These are phyloP conservation scores for Cyclargus thomasi DNA, from an alignment of 1,140 invertebrate genomes.

Conservation along the genomic window DNA sequence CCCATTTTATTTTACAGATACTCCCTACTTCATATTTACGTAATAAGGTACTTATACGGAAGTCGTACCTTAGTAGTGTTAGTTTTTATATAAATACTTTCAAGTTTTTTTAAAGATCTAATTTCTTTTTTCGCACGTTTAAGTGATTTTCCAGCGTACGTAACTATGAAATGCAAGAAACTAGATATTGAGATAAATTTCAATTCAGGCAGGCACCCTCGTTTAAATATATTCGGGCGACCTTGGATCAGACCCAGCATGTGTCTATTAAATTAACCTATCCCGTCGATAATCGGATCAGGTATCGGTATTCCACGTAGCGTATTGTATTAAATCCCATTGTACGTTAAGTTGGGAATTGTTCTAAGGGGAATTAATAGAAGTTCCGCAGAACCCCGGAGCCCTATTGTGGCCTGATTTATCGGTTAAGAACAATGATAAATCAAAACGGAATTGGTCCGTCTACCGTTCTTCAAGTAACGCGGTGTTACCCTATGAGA, in stretches of 20 bases:
- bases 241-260: conserved; percentile 16
- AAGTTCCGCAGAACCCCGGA: conserved; percentile 57
- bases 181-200: background rate
- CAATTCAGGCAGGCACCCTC: background rate
- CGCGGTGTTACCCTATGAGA: background rate
- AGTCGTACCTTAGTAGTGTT: no score
- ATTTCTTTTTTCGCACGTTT: no score
- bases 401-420: conserved; percentile 70
- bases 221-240: background rate
- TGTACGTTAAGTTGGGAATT: conserved; percentile 56
- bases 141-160: no score
- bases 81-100: no score
- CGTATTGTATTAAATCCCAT: conserved; percentile 63
- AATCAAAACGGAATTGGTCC: conserved; percentile 67
- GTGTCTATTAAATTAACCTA: conserved; percentile 28
- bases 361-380: conserved; percentile 70
- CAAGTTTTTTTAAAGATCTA: no score
- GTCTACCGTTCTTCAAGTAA: conserved; percentile 28
- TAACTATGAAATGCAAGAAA: background rate
- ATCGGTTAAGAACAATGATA: conserved; percentile 70
- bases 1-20: no score
- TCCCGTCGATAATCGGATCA: conserved; percentile 32
- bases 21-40: no score
- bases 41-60: no score
- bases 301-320: conserved; percentile 54